Percentiles rank a stretch among this genome's conserved stretches.
These are phyloP conservation scores for Pseudochirops cupreus DNA, from an alignment of 2,797 vertebrate species.

Conservation along the genomic window DNA sequence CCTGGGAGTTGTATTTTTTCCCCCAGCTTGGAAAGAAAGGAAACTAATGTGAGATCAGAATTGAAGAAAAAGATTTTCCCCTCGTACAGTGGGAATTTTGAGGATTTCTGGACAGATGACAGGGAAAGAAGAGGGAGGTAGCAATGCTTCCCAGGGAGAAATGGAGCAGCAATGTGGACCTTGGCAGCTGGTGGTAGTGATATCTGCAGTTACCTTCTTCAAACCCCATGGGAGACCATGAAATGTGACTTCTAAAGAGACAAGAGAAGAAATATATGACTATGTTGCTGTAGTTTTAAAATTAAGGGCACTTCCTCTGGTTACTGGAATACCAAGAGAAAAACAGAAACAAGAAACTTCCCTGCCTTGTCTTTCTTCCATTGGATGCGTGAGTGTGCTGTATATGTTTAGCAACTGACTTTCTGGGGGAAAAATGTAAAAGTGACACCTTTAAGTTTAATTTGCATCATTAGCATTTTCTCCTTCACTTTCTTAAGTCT, in stretches of 20 bases:
- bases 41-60: not conserved
- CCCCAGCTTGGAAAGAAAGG: not conserved
- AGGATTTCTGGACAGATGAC: not conserved
- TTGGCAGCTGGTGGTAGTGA: not conserved
- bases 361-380: not conserved
- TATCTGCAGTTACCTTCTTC: not conserved
- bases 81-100: conserved; percentile 15
- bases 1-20: not conserved
- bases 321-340: not conserved
- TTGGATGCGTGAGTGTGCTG: not conserved
- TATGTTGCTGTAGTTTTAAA: not conserved
- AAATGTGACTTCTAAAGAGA: not conserved
- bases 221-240: not conserved
- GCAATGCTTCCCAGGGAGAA: not conserved
- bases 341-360: not conserved
- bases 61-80: not conserved
- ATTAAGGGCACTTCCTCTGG: not conserved
- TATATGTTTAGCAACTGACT: not conserved
- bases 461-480: not conserved
- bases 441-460: not conserved
- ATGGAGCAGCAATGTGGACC: not conserved
- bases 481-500: not conserved
- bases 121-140: not conserved
- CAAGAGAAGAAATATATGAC: not conserved
- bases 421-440: not conserved